phyloP scores from a whole-genome alignment of 2,113 vertebrate genomes.

The Pitta sordida region DNA sequence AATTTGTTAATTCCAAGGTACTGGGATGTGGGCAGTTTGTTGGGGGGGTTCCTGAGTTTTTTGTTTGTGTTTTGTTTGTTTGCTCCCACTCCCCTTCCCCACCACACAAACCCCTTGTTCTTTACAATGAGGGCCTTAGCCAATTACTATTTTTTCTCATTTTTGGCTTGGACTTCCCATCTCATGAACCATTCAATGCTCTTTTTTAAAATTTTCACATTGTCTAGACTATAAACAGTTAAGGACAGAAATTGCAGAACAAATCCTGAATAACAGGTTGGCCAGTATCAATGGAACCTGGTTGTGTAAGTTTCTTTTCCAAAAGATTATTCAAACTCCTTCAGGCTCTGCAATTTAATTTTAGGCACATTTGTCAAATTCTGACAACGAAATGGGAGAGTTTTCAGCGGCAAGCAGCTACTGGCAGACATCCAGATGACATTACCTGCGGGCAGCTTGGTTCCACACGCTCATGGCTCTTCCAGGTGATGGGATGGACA shows the following conservation, averaged over 20 bases:
- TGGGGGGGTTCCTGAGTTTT: not conserved
- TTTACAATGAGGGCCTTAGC: not conserved
- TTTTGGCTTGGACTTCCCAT: not conserved
- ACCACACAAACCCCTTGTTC: not conserved
- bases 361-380: not conserved
- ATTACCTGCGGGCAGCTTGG: not conserved
- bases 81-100: too few species aligned
- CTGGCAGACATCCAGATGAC: fast-evolving
- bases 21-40: not conserved
- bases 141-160: not conserved
- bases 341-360: not conserved
- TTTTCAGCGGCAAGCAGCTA: not conserved
- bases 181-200: not conserved
- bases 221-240: not conserved
- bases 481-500: not conserved
- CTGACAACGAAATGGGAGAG: not conserved
- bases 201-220: not conserved
- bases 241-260: not conserved
- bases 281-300: not conserved
- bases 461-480: not conserved
- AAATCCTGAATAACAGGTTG: not conserved
- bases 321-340: not conserved
- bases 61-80: not conserved
- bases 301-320: not conserved
- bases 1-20: not conserved